phyloP scores from a whole-genome alignment of 2,113 vertebrate species.

The Meriones unguiculatus region DNA sequence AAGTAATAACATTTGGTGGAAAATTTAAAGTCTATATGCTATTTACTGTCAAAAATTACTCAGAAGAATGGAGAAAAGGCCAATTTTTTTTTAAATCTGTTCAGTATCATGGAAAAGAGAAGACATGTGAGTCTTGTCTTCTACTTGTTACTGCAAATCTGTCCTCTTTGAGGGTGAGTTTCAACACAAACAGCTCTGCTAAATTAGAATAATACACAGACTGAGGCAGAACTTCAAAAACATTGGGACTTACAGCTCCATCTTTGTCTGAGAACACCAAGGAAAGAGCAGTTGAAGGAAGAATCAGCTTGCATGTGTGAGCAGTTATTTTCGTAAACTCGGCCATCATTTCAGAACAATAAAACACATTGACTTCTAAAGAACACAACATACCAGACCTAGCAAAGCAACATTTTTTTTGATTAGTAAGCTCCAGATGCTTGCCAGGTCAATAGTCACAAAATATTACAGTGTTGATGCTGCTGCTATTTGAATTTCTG shows the following conservation, averaged over 20 bases:
- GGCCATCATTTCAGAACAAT: neutral
- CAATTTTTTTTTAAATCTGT: neutral
- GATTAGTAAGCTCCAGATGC: neutral
- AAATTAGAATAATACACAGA: neutral
- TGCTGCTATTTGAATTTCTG: neutral
- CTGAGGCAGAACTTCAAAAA: neutral
- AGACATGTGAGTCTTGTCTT: too few species aligned
- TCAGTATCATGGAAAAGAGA: neutral
- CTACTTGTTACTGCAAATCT: neutral
- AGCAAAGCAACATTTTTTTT: neutral
- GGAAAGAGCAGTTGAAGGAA: neutral
- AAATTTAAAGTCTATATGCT: neutral
- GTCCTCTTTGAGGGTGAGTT: neutral
- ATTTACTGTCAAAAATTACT: neutral
- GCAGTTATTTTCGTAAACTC: neutral
- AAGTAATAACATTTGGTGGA: neutral
- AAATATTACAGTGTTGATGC: neutral
- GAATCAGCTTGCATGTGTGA: neutral
- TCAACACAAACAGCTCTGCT: neutral
- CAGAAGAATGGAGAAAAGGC: neutral
- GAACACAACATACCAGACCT: neutral
- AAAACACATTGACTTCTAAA: neutral
- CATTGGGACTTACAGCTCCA: neutral
- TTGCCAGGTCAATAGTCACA: neutral
- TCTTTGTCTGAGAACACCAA: neutral